These are phyloP conservation scores for Chloroceryle amazona DNA, from an alignment of 2,797 vertebrate species.

Conservation along the genomic window DNA sequence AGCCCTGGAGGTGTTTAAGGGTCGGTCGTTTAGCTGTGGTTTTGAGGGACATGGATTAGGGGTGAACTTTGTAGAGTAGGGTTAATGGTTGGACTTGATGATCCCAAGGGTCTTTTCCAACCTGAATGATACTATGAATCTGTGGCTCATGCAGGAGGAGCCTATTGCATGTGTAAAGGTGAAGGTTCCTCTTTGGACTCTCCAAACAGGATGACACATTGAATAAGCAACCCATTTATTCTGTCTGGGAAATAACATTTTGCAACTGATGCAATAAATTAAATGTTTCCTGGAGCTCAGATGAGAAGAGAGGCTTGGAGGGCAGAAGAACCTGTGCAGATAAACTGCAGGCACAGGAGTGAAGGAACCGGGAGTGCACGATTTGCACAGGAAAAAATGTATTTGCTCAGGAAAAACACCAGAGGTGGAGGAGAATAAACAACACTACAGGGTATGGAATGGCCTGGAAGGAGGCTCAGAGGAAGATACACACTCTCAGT, in stretches of 20 bases:
- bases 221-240: neutral
- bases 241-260: neutral
- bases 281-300: neutral
- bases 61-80: too few species aligned
- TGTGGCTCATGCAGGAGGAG: neutral
- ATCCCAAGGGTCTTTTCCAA: too few species aligned
- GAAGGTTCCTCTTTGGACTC: neutral
- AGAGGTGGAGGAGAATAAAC: neutral
- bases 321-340: neutral
- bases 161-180: neutral
- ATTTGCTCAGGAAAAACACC: accelerated
- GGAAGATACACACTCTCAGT: neutral
- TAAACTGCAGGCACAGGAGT: neutral
- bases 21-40: too few species aligned
- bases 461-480: neutral
- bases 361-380: accelerated
- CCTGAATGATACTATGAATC: too few species aligned
- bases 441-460: too few species aligned
- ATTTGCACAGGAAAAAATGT: neutral
- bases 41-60: too few species aligned
- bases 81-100: too few species aligned
- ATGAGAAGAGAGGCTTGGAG: neutral
- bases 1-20: too few species aligned
- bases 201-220: neutral
- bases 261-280: neutral